These are phyloP conservation scores for Smutsia gigantea DNA, from an alignment of 2,797 vertebrate genomes.

Conservation along the genomic window DNA sequence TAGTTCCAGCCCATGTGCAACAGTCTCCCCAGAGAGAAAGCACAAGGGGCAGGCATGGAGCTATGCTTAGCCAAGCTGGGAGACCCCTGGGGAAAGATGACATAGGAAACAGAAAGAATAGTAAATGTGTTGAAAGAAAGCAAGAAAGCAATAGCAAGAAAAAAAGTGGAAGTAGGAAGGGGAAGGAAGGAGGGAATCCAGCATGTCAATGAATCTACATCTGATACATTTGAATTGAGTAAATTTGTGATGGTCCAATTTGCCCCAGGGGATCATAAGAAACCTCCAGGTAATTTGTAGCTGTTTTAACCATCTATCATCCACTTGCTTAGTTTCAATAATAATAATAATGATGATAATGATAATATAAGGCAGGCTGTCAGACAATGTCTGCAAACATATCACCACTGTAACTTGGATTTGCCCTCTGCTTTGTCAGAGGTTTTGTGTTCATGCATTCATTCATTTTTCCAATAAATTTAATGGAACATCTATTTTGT, in stretches of 20 bases:
- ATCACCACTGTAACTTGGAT: background rate
- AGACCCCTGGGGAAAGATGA: background rate
- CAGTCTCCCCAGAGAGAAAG: background rate
- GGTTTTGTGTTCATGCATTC: background rate
- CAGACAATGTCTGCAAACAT: background rate
- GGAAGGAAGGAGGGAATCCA: background rate
- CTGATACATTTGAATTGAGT: background rate
- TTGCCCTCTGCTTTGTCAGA: background rate
- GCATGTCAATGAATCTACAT: background rate
- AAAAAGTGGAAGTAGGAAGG: background rate
- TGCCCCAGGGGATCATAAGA: background rate
- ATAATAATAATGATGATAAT: background rate
- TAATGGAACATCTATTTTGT: background rate
- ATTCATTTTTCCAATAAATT: background rate
- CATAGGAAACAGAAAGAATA: background rate
- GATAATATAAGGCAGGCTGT: background rate
- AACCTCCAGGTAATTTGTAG: background rate
- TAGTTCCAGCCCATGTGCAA: background rate
- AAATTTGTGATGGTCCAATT: background rate
- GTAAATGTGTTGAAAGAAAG: background rate
- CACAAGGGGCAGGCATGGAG: background rate
- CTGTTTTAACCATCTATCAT: background rate
- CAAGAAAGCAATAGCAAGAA: background rate
- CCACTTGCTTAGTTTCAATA: slow-evolving; percentile 14
- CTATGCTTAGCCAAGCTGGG: background rate